Evolutionary conservation across 2,113 vertebrate species (phyloP).

Genomic region (Numida meleagris): DNA sequence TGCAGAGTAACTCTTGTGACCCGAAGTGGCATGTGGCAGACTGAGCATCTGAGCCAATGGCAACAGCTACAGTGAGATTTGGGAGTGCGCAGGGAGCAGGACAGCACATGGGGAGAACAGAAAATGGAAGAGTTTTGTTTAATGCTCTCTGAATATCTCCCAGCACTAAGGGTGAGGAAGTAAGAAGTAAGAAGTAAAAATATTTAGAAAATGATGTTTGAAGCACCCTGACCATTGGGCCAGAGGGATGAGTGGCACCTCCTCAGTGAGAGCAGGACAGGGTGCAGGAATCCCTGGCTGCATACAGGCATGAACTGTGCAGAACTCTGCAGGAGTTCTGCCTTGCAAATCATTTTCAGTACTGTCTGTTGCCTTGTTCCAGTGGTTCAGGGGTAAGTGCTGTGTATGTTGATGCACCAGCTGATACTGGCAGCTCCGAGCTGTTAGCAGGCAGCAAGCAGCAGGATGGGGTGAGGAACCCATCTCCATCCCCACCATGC

Average conservation of each 20-base stretch:
- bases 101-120: not conserved
- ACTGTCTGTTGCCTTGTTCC: not conserved
- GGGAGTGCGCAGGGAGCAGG: not conserved
- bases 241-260: not conserved
- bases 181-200: not conserved
- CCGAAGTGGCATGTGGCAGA: not conserved
- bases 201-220: not conserved
- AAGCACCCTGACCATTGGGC: not conserved
- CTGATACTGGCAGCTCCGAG: not conserved
- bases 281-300: not conserved
- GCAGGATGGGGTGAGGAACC: not conserved
- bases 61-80: not conserved
- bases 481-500: not conserved
- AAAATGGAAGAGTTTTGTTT: not conserved
- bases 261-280: not conserved
- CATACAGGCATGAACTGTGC: not conserved
- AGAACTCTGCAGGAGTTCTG: not conserved
- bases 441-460: not conserved
- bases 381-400: not conserved
- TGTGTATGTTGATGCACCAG: too few relatives aligned
- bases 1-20: not conserved
- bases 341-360: not conserved
- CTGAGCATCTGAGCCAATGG: not conserved
- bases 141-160: not conserved
- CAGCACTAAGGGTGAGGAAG: not conserved